Evolutionary conservation across 1,140 invertebrate species (phyloP), one percentile per base, ranked within the genome.

Genomic region (Hirudo medicinalis): DNA sequence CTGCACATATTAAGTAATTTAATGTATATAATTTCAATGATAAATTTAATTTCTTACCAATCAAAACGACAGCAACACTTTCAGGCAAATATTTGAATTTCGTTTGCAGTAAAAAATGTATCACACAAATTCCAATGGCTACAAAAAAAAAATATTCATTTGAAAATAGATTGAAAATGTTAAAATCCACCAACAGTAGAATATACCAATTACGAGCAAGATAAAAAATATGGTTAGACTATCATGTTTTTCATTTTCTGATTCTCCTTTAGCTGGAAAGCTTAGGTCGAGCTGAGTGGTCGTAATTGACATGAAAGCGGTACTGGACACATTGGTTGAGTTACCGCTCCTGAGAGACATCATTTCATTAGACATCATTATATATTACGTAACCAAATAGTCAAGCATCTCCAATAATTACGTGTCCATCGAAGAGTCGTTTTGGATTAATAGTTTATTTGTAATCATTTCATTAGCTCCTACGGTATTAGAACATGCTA

Each of bases 171-270:
- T 57, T 2, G 9, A 25, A n/a, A 25, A 57, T 25, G 25, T n/a
- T n/a, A 25, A 63, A 63, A n/a, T 11, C 9, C 22, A 4, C 13
- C 22, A 25, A 22, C 22, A 63, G 8, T 70, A 54, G 32, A 22
- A 76, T 78, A 78, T 77, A 86, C 85, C 85, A 70, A 97, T 84
- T 2, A 97, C 90, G 78, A 91, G 91, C 0, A 97, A 83, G 19
- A 97, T 92, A 82, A 97, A 96, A 79, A 97, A 97, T 79, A 97
- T 94, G 0, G 93, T 91, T 85, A 97, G 89, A 15, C 92, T 96
- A 76, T 90, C 94, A 77, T 94, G 91, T 77, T 96, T 91, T 80
- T 97, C 94, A 80, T 94, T 90, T 83, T 94, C 91, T 9, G 91
- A 91, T 9, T 91, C 89, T 74, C 89, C 90, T 79, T 91, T 91